These are phyloP conservation scores for Menidia menidia DNA, from an alignment of 2,797 vertebrate genomes.

Conservation along the genomic window DNA sequence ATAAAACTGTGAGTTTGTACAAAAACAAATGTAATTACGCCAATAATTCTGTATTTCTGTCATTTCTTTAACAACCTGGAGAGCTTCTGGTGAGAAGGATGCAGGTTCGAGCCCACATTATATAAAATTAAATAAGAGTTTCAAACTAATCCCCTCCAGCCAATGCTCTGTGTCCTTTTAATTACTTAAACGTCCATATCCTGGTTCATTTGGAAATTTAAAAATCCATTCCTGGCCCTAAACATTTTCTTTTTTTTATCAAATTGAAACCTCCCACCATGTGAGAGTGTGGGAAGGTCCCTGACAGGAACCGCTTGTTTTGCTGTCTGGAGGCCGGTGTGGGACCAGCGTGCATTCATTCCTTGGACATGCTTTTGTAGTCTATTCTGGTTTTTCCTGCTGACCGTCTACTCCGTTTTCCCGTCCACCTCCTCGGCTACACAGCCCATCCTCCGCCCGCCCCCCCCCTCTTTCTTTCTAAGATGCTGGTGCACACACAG, in stretches of 20 bases:
- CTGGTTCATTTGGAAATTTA: too few species aligned
- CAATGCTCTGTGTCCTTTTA: too few species aligned
- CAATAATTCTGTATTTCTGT: not conserved
- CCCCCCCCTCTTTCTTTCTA: conserved; percentile 17
- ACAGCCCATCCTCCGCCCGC: conserved; percentile 53
- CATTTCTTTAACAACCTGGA: not conserved
- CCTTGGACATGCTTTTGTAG: conserved; percentile 22
- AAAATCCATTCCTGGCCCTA: too few species aligned
- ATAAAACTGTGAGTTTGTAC: not conserved
- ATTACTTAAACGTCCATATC: too few species aligned
- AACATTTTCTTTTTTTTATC: too few species aligned
- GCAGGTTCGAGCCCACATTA: not conserved
- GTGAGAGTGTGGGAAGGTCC: too few species aligned
- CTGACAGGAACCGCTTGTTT: conserved; percentile 3
- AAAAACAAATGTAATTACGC: not conserved
- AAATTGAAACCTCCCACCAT: too few species aligned
- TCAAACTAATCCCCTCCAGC: too few species aligned
- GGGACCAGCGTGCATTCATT: not conserved
- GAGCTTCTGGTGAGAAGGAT: not conserved
- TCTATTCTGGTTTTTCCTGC: conserved; percentile 49
- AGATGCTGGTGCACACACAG: conserved; percentile 49
- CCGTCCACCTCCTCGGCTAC: conserved; percentile 53
- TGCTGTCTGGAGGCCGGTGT: not conserved
- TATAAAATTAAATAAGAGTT: not conserved
- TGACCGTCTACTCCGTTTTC: conserved; percentile 67